Evolutionary conservation across 2,113 vertebrate species (phyloP).

Genomic region (Lontra canadensis): DNA sequence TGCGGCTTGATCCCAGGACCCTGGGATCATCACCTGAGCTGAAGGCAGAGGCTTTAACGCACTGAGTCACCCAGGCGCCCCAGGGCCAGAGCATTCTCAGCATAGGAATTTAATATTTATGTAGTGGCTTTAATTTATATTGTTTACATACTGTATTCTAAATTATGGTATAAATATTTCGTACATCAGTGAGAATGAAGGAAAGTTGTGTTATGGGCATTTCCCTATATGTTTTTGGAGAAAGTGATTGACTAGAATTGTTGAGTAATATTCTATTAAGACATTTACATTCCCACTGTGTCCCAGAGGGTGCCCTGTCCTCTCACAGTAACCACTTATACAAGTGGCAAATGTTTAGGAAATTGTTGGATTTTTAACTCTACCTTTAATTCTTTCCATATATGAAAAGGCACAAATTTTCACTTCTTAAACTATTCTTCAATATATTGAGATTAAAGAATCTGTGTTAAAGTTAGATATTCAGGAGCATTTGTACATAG

Average conservation of each 20-base stretch:
- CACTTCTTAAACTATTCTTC: conserved; percentile 28
- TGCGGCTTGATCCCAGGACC: no score
- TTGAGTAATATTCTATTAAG: background rate
- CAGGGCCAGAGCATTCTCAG: background rate
- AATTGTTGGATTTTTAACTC: background rate
- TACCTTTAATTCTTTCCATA: conserved; percentile 20
- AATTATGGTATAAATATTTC: background rate
- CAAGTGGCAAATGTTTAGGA: conserved; percentile 16
- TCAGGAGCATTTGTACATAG: background rate
- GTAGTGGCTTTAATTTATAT: conserved; percentile 23
- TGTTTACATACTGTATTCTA: background rate
- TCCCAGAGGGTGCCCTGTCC: conserved; percentile 27
- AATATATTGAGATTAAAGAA: conserved; percentile 16
- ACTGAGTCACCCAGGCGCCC: no score
- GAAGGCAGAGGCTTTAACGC: no score
- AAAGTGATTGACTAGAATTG: conserved; percentile 17
- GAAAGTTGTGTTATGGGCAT: background rate
- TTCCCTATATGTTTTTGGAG: conserved; percentile 2
- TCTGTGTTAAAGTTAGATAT: background rate
- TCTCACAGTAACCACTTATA: conserved; percentile 19
- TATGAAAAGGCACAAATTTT: conserved; percentile 63
- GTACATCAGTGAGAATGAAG: background rate
- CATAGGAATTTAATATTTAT: background rate
- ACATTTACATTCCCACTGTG: background rate
- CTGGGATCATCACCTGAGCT: no score